phyloP scores from a whole-genome alignment of 2,113 vertebrate genomes.

The Macroglossus sobrinus region DNA sequence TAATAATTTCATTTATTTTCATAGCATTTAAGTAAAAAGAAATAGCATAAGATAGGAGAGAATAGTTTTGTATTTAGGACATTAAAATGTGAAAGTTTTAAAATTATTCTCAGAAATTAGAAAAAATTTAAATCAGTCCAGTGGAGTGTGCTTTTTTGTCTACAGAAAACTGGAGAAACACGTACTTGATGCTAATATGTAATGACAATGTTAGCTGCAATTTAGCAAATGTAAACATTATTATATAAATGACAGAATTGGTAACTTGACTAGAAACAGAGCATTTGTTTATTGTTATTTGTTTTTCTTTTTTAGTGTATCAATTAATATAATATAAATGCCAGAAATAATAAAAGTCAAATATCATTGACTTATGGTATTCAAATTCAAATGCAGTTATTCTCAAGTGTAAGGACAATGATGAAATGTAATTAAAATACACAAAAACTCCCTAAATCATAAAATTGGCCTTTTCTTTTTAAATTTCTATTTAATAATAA shows the following conservation, averaged over 20 bases:
- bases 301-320: conserved; percentile 20
- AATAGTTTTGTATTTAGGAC: neutral
- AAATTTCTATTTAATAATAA: conserved; percentile 40
- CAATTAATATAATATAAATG: conserved; percentile 58
- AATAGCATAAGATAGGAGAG: neutral
- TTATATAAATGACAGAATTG: conserved; percentile 51
- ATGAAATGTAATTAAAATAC: conserved; percentile 63
- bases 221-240: conserved; percentile 3
- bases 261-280: conserved; percentile 49
- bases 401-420: conserved; percentile 49
- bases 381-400: conserved; percentile 31
- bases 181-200: neutral
- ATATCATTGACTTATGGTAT: conserved; percentile 1
- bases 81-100: neutral
- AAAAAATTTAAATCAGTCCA: neutral
- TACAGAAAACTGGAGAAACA: neutral
- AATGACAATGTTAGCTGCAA: conserved; percentile 50
- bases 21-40: neutral
- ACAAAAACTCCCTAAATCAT: conserved; percentile 68
- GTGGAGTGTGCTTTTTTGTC: neutral
- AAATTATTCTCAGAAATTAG: neutral
- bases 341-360: conserved; percentile 67
- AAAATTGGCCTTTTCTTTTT: conserved; percentile 44
- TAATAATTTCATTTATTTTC: neutral
- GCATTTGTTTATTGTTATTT: neutral